Percentiles rank a stretch among this genome's conserved stretches.
Evolutionary conservation across 64 coral and sea anemone species (phyloP).

Genomic region (Porites lutea): DNA sequence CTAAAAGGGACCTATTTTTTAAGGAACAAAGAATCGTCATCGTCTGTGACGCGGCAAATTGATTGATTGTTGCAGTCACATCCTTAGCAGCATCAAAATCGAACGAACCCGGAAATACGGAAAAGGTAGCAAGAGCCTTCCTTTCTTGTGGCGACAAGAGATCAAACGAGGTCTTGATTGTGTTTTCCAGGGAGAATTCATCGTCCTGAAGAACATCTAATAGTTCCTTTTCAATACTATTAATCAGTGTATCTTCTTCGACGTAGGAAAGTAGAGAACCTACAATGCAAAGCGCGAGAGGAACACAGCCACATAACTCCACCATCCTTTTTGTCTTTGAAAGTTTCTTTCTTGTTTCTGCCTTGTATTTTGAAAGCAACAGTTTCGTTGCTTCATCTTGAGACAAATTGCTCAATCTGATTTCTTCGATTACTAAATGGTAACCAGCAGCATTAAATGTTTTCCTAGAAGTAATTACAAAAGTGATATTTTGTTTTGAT

Average conservation of each 20-base stretch:
- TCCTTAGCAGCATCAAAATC: conserved; percentile 27
- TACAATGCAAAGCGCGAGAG: conserved; percentile 68
- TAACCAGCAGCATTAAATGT: neutral
- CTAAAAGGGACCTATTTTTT: conserved; percentile 57
- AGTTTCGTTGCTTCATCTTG: neutral
- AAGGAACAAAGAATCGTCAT: conserved; percentile 31
- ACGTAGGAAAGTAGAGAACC: conserved; percentile 51
- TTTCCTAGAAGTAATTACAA: conserved; percentile 64
- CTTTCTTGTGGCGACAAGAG: neutral
- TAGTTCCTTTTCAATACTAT: too few species aligned
- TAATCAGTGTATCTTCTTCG: too few species aligned
- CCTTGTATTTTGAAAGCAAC: neutral
- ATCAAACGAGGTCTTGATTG: conserved; percentile 61
- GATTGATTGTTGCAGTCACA: too few species aligned
- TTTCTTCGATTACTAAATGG: neutral
- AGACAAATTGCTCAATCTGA: neutral
- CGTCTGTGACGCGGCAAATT: too few species aligned
- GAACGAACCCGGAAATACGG: conserved; percentile 61
- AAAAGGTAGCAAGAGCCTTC: conserved; percentile 24
- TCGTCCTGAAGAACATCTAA: conserved; percentile 18
- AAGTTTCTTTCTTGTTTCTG: neutral
- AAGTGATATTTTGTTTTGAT: conserved; percentile 35
- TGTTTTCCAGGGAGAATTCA: conserved; percentile 16
- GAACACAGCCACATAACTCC: conserved; percentile 45
- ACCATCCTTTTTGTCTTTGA: neutral